Evolutionary conservation across 2,888 invertebrate species (phyloP), one percentile per base, ranked within the genome.

Genomic region (Acanthopleura granulata): DNA sequence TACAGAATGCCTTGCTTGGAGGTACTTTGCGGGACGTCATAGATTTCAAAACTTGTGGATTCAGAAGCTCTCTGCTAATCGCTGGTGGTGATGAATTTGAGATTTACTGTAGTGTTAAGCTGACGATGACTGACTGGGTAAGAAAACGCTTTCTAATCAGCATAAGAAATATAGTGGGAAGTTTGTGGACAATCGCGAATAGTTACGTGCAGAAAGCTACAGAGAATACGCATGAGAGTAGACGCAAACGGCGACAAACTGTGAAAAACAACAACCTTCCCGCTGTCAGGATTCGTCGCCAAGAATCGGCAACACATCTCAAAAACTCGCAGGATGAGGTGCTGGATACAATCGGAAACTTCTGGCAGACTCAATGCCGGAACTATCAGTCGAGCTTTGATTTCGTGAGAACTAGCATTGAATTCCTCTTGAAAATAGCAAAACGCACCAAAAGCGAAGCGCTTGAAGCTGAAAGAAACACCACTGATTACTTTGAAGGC

Each of bases 121-220:
- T 62, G 6, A 50, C 69, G 11, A 73, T 9, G 18, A 18, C 40
- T 22, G 74, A 66, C 30, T 73, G 74, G 74, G 18, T 3, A n/a
- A 73, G 27, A n/a, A 16, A 49, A 16, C 18, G 18, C 1, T 71
- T 71, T 49, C 25, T 49, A 16, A 40, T 71, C 22, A 66, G 69
- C 49, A 71, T 73, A 18, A 62, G 30, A 22, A 73, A 73, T 25
- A 40, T 49, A 62, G 12, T 73, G 25, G 18, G 18, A 14, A 73
- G 62, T 49, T 18, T 73, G 12, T 73, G 62, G 74, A 50, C 22
- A n/a, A 51, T 51, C 3, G 74, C 74, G 0, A 62, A 66, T 6
- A 15, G 4, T 49, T 22, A 18, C 18, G 22, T 73, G 12, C 3
- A n/a, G 12, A 22, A 40, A n/a, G 25, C 29, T 40, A 80, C 87